Evolutionary conservation across 2,888 invertebrate species (phyloP), one percentile per base, ranked within the genome.

Genomic region (Stenotaenia linearis): DNA sequence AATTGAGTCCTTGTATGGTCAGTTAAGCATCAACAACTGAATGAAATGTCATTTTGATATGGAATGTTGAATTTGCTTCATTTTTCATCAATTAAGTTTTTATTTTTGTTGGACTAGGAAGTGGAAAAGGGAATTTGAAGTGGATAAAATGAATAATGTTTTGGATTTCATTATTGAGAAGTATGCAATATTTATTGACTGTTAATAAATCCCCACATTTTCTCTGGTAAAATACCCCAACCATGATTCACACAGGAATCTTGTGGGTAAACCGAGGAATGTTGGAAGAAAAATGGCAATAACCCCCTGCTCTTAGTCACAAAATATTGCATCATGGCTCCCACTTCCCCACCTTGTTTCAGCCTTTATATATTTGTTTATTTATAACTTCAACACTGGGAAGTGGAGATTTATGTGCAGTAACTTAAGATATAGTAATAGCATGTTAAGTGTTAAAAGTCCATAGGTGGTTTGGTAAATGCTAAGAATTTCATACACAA

Each of bases 211-310:
- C 25, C 69, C 18, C 69, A 69, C 69, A 28, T 28, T 69, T 28
- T n/a, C 5, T 23, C 25, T 25, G 23, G 15, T 69, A 28, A 69
- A 69, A 69, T 69, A 69, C 69, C 28, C 25, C 25, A 69, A 69
- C 69, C 28, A 69, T 69, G 69, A 69, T 69, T 69, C 69, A 69
- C 69, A 25, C 69, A 69, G 69, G 69, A 69, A 69, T 69, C 69
- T 69, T 69, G 69, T 10, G 69, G 69, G 25, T 69, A 69, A 69
- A 69, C 69, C 69, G 12, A 28, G 69, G 69, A 69, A 69, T 69
- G 69, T 69, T 25, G 69, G 69, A 25, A 25, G 28, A 69, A 69
- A 69, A 69, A 28, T 23, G 69, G 18, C 37, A 25, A 9, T 21
- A 50, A 45, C 45, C 18, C 50, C 45, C 37, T 50, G 18, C 45